Evolutionary conservation across 1,140 invertebrate species (phyloP).

Genomic region (Lasioglossum baleicum): DNA sequence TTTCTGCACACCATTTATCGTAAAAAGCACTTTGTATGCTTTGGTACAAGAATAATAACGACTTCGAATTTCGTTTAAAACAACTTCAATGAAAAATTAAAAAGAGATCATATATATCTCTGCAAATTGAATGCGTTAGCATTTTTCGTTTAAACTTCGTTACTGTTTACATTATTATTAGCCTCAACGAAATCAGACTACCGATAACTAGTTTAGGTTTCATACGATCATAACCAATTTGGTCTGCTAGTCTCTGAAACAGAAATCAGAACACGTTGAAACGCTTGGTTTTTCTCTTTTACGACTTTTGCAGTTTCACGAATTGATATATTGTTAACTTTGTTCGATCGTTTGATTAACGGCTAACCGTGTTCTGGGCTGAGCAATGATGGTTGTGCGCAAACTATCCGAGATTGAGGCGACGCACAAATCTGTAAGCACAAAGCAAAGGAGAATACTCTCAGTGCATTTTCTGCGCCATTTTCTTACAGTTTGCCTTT

Average conservation of each 20-base stretch:
- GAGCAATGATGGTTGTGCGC: constrained; percentile 77
- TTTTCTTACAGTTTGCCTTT: constrained; percentile 74
- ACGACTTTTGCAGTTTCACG: constrained; percentile 53
- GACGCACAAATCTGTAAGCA: constrained; percentile 81
- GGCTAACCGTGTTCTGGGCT: constrained; percentile 78
- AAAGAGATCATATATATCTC: constrained; percentile 3
- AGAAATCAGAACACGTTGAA: constrained; percentile 79
- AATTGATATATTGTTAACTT: constrained; percentile 62
- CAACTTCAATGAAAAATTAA: constrained; percentile 14
- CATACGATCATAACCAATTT: constrained; percentile 70
- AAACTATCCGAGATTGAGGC: constrained; percentile 79
- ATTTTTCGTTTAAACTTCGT: constrained; percentile 41
- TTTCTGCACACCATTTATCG: constrained; percentile 27
- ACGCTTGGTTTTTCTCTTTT: constrained; percentile 61
- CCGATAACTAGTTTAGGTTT: constrained; percentile 65
- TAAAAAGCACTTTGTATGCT: constrained; percentile 13
- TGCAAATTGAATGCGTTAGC: constrained; percentile 20
- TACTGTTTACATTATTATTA: constrained; percentile 54
- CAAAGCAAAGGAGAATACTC: constrained; percentile 80
- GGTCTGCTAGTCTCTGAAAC: constrained; percentile 79
- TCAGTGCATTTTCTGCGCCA: constrained; percentile 78
- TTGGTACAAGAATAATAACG: constrained; percentile 7
- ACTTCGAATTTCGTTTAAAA: constrained; percentile 11
- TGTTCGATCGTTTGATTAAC: constrained; percentile 67
- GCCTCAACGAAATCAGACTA: constrained; percentile 61